These are phyloP conservation scores for Liodrosophila aerea DNA, from an alignment of 2,888 invertebrate genomes.

Conservation along the genomic window DNA sequence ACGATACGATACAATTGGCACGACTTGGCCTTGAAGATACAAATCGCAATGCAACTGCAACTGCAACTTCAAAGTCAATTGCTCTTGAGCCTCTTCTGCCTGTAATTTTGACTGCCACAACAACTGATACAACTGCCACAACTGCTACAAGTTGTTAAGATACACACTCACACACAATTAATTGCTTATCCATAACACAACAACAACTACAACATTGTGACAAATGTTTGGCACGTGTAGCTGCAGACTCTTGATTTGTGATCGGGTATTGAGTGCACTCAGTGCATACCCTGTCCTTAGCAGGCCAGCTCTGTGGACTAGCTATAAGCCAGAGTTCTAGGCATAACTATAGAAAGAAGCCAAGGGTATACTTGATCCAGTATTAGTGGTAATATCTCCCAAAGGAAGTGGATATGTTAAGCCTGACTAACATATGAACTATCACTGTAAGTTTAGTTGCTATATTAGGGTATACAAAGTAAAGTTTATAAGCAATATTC, in stretches of 20 bases:
- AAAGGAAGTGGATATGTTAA: too few relatives aligned
- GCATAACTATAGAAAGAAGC: too few relatives aligned
- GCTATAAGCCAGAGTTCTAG: too few relatives aligned
- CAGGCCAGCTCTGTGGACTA: too few relatives aligned
- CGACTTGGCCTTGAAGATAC: constrained; percentile 25
- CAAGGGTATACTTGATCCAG: too few relatives aligned
- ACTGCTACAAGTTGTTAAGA: constrained; percentile 26
- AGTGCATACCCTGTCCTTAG: constrained; percentile 38
- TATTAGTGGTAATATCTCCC: too few relatives aligned
- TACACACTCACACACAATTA: constrained; percentile 45
- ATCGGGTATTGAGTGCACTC: constrained; percentile 23
- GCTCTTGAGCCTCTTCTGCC: constrained; percentile 19
- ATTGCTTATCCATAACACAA: constrained; percentile 33
- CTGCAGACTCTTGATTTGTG: constrained; percentile 39
- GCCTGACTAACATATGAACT: too few relatives aligned
- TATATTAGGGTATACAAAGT: too few relatives aligned
- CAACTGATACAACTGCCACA: constrained; percentile 1
- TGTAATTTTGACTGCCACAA: constrained; percentile 17
- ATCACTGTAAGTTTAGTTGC: too few relatives aligned
- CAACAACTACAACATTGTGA: constrained; percentile 15
- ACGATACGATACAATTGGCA: constrained; percentile 10
- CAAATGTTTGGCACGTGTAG: constrained; percentile 40
- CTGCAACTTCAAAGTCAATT: constrained; percentile 1
- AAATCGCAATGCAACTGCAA: constrained; percentile 11
- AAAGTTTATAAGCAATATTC: too few relatives aligned